A percentile compares a stretch with the other conserved stretches of the same genome.
phyloP scores from a whole-genome alignment of 2,888 invertebrate species.

The Lithosia quadra region DNA sequence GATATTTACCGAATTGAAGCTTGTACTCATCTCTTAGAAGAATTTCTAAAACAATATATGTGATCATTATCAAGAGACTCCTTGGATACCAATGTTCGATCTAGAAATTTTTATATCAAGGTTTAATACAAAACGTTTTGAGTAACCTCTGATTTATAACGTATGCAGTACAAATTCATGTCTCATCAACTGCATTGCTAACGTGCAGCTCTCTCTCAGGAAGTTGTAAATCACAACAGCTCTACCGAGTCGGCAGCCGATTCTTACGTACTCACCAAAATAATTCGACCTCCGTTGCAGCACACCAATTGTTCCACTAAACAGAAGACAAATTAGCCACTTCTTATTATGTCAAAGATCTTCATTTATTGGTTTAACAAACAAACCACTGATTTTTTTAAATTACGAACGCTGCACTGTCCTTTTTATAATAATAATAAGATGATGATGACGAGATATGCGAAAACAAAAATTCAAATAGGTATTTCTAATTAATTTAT shows the following conservation, averaged over 20 bases:
- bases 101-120: constrained; percentile 31
- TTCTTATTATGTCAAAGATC: constrained; percentile 46
- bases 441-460: constrained; percentile 51
- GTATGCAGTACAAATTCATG: constrained; percentile 47
- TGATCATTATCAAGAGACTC: constrained; percentile 36
- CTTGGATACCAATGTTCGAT: constrained; percentile 29
- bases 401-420: constrained; percentile 52
- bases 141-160: constrained; percentile 38
- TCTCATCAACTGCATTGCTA: constrained; percentile 68
- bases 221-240: constrained; percentile 81
- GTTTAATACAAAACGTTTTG: constrained; percentile 17
- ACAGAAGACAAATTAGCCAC: constrained; percentile 32
- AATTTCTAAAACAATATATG: constrained; percentile 34
- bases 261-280: constrained; percentile 62
- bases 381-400: constrained; percentile 74
- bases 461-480: constrained; percentile 49
- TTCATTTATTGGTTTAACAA: constrained; percentile 56
- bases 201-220: constrained; percentile 70
- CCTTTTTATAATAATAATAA: constrained; percentile 49
- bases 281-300: constrained; percentile 50
- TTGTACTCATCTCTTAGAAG: too few relatives aligned
- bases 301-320: constrained; percentile 27
- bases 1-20: constrained; percentile 2
- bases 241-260: constrained; percentile 67
- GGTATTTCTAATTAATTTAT: not conserved